These are phyloP conservation scores for Pogonophryne albipinna DNA, from an alignment of 2,797 vertebrate genomes.

Conservation along the genomic window DNA sequence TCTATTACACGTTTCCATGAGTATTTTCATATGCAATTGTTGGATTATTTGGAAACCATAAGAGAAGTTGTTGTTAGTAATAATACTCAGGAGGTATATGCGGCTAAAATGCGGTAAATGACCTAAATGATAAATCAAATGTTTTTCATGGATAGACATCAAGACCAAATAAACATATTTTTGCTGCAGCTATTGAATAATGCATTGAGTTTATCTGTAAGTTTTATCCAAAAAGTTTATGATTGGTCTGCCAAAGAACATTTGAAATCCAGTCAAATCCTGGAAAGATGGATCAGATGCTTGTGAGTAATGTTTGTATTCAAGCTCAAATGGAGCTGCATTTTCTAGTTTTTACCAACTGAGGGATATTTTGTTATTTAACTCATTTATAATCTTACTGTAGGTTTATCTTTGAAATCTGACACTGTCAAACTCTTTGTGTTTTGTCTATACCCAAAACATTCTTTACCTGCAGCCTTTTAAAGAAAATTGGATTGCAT, in stretches of 20 bases:
- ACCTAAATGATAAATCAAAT: background rate
- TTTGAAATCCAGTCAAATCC: slow-evolving; percentile 39
- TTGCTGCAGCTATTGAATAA: background rate
- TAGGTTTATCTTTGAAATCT: background rate
- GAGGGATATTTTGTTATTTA: background rate
- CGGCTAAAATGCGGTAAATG: background rate
- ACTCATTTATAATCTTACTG: background rate
- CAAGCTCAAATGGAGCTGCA: slow-evolving; percentile 14
- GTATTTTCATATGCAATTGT: background rate
- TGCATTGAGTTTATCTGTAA: slow-evolving; percentile 1
- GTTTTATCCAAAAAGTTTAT: slow-evolving; percentile 8
- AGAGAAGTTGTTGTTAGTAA: background rate
- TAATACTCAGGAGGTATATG: background rate
- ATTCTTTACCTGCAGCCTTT: background rate
- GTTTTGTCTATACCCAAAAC: background rate
- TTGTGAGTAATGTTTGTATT: slow-evolving; percentile 34
- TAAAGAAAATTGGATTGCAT: background rate
- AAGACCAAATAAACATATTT: background rate
- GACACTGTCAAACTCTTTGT: background rate
- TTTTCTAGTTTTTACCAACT: slow-evolving; percentile 13
- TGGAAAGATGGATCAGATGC: slow-evolving; percentile 41
- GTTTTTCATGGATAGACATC: background rate
- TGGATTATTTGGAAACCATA: background rate
- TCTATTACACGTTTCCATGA: slow-evolving; percentile 1
- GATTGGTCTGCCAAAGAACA: slow-evolving; percentile 36